Evolutionary conservation across 2,113 vertebrate genomes (phyloP).

Genomic region (Himantopus leucocephalus): DNA sequence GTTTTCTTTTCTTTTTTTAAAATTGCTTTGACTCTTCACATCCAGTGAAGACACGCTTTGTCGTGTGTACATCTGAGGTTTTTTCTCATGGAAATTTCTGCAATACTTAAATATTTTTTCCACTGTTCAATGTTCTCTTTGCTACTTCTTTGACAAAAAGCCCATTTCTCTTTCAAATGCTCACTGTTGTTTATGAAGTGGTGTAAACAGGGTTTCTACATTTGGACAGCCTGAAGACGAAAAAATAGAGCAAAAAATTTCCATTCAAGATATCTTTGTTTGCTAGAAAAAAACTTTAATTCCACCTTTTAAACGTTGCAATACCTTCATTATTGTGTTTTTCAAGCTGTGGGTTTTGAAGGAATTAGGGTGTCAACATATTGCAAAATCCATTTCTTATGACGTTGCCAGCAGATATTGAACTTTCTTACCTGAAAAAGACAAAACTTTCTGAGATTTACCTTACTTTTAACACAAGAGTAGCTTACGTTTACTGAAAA

Average conservation of each 20-base stretch:
- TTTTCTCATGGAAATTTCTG: neutral
- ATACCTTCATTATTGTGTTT: neutral
- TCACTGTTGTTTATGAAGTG: neutral
- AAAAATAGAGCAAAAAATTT: neutral
- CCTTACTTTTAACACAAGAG: neutral
- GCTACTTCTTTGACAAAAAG: neutral
- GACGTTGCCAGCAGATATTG: neutral
- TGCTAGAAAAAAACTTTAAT: neutral
- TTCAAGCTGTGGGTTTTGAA: neutral
- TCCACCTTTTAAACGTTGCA: neutral
- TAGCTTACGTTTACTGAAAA: neutral
- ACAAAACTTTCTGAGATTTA: neutral
- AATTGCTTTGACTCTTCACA: neutral
- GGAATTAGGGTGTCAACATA: neutral
- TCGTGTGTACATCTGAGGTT: neutral
- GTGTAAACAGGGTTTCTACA: neutral
- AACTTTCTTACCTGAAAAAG: neutral
- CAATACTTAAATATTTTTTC: neutral
- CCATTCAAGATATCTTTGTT: neutral
- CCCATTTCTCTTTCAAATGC: neutral
- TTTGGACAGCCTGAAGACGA: neutral
- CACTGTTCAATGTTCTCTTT: neutral
- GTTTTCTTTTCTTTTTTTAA: neutral
- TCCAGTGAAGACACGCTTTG: neutral
- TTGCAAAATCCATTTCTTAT: neutral